Conservation (phyloP, 2,113 vertebrate species). For the Onychostruthus taczanowskii region DNA sequence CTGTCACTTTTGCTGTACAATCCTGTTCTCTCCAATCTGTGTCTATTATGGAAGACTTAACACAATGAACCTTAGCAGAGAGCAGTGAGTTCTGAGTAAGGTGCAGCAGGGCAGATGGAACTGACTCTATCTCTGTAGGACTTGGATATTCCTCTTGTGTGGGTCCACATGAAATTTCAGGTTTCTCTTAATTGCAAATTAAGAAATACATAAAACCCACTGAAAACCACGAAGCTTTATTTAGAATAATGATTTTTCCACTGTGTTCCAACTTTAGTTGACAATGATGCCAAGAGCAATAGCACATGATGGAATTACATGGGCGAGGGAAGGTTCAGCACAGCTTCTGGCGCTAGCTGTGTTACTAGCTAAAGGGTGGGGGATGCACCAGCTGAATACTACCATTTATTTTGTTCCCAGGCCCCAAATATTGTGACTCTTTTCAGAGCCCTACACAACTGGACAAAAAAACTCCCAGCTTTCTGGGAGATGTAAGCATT, state of each 20-base stretch:
- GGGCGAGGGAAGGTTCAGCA: neutral
- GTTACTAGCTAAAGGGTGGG: neutral
- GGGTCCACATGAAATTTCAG: neutral
- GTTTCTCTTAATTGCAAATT: neutral
- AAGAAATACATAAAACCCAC: neutral
- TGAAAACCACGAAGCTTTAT: neutral
- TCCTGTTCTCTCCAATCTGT: neutral
- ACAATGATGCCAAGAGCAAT: neutral
- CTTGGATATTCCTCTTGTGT: neutral
- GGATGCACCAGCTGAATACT: neutral
- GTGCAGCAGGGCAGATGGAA: neutral
- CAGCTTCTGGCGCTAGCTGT: neutral
- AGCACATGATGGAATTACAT: neutral
- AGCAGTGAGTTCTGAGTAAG: neutral
- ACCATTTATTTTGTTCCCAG: neutral
- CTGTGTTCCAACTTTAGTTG: neutral
- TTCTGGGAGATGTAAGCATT: neutral
- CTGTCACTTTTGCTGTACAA: conserved; percentile 2
- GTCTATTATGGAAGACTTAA: neutral
- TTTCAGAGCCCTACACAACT: neutral
- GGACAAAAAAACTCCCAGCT: neutral
- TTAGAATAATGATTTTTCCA: conserved; percentile 48
- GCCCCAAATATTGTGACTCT: neutral
- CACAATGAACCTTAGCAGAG: neutral
- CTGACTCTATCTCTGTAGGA: accelerated